A percentile compares a stretch with the other conserved stretches of the same genome.
Conservation (phyloP, 2,888 invertebrate genomes). For the Limnephilus rhombicus region DNA sequence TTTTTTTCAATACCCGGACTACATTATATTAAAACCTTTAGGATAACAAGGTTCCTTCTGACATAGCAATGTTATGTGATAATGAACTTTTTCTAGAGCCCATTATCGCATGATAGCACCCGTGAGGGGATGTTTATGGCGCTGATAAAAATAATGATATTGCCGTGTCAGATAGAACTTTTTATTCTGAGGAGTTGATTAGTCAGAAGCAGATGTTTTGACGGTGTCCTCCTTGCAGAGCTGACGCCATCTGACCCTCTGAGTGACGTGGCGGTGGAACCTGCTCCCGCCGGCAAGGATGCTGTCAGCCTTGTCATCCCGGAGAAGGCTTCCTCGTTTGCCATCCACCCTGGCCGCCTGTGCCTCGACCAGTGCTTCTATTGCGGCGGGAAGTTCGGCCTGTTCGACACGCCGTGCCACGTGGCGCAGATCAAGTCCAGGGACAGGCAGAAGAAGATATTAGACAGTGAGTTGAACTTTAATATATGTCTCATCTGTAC, state of each 20-base stretch:
- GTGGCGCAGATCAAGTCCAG: conserved; percentile 91
- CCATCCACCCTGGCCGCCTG: conserved; percentile 88
- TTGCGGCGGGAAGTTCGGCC: conserved; percentile 91
- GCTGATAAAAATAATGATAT: neutral
- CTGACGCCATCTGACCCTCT: conserved; percentile 68
- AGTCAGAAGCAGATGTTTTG: conserved; percentile 31
- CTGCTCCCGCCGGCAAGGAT: conserved; percentile 74
- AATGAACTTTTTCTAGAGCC: neutral
- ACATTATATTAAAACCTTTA: neutral
- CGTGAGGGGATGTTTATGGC: neutral
- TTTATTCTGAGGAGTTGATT: neutral
- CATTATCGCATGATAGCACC: neutral
- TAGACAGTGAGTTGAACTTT: conserved; percentile 80
- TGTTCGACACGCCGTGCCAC: conserved; percentile 92
- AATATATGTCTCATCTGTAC: neutral
- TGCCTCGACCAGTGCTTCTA: conserved; percentile 93
- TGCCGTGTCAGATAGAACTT: neutral
- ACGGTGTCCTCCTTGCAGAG: conserved; percentile 54
- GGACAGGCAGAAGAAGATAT: conserved; percentile 88
- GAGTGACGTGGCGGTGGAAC: conserved; percentile 70
- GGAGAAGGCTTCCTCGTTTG: conserved; percentile 92
- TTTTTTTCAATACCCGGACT: neutral
- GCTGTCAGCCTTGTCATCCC: conserved; percentile 87
- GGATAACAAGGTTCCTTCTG: neutral
- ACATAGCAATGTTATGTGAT: neutral